phyloP scores from a whole-genome alignment of 1,140 invertebrate species.

The Drosophila biarmipes region DNA sequence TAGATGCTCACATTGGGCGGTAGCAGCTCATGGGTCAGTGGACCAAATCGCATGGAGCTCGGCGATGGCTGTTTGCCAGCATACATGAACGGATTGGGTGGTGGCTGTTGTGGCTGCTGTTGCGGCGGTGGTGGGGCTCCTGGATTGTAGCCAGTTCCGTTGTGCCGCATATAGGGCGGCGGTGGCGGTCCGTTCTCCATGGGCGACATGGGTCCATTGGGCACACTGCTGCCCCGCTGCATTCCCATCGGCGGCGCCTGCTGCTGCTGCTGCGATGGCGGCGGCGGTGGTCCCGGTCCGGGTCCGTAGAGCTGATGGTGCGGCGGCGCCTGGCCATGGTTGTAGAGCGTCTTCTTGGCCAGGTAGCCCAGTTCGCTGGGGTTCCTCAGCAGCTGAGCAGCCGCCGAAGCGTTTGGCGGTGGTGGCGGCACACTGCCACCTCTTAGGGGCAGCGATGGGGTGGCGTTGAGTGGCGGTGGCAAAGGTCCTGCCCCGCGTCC shows the following conservation, averaged over 20 bases:
- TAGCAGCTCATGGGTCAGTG: constrained; percentile 78
- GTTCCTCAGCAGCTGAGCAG: constrained; percentile 68
- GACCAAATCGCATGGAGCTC: constrained; percentile 72
- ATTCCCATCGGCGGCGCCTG: constrained; percentile 55
- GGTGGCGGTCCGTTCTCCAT: constrained; percentile 70
- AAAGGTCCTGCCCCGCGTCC: constrained; percentile 60
- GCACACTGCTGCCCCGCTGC: constrained; percentile 73
- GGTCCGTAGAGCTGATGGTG: constrained; percentile 68
- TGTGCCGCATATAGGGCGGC: constrained; percentile 67
- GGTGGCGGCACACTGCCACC: constrained; percentile 76
- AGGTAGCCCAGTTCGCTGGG: constrained; percentile 76
- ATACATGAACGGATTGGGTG: constrained; percentile 67
- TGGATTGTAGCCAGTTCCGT: constrained; percentile 68
- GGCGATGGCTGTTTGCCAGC: constrained; percentile 70
- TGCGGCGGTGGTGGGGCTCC: constrained; percentile 51
- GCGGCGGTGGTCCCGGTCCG: constrained; percentile 50
- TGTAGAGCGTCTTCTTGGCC: constrained; percentile 76
- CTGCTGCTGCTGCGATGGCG: constrained; percentile 65
- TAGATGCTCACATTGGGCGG: constrained; percentile 84
- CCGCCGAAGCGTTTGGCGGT: constrained; percentile 42
- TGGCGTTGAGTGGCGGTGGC: constrained; percentile 52
- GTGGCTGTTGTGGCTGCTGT: constrained; percentile 40
- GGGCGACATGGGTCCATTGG: constrained; percentile 81
- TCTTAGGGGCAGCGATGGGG: constrained; percentile 53
- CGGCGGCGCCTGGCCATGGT: constrained; percentile 68